A percentile compares a stretch with the other conserved stretches of the same genome.
These are phyloP conservation scores for Ganaspis sp. DNA, from an alignment of 1,140 invertebrate species.

Conservation along the genomic window DNA sequence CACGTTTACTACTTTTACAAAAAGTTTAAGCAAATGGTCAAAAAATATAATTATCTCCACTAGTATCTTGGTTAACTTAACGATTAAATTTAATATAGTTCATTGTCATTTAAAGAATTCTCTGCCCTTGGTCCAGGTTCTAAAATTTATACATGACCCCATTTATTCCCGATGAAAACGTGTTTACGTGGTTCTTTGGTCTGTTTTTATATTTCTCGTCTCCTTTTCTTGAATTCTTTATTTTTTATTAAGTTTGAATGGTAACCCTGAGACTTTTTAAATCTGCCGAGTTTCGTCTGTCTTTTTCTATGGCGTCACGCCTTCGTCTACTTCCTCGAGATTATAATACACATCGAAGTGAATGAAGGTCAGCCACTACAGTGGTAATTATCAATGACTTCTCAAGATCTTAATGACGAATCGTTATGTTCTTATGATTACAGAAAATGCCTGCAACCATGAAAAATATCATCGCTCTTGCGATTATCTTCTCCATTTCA, in stretches of 20 bases:
- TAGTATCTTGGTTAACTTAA: too few species aligned
- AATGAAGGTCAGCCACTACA: slow-evolving; percentile 15
- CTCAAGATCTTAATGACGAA: slow-evolving; percentile 17
- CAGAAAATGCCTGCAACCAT: slow-evolving; percentile 55
- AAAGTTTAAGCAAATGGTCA: too few species aligned
- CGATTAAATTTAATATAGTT: too few species aligned
- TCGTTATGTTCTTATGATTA: slow-evolving; percentile 40
- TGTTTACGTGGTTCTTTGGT: not conserved
- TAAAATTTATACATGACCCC: not conserved
- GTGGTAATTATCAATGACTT: slow-evolving; percentile 28
- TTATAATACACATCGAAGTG: not conserved
- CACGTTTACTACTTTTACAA: too few species aligned
- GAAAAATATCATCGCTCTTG: slow-evolving; percentile 48
- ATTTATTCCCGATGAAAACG: not conserved
- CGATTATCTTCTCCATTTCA: slow-evolving; percentile 49
- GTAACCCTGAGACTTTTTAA: not conserved
- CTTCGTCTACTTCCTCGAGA: slow-evolving; percentile 13
- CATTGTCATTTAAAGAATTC: not conserved
- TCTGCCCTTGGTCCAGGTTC: not conserved
- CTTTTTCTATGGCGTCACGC: slow-evolving; percentile 16
- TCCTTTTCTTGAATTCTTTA: not conserved
- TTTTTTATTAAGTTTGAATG: not conserved
- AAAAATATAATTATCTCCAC: too few species aligned
- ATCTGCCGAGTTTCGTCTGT: not conserved
- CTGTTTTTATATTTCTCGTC: not conserved